phyloP scores from a whole-genome alignment of 35 echinoderm and acorn worm genomes.

The Antedon bifida region DNA sequence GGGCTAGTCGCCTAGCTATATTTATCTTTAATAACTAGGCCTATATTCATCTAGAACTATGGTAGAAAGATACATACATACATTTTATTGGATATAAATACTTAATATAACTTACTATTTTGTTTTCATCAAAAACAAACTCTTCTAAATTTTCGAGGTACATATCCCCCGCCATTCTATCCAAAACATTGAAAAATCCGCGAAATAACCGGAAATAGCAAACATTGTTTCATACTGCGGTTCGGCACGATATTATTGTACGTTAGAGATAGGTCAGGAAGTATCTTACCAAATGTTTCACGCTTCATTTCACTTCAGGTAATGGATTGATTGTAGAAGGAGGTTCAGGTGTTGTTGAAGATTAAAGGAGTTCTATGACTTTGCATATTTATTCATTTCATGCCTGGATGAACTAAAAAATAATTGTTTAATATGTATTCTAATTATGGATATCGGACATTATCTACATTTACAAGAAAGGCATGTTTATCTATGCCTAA shows the following conservation, averaged over 20 bases:
- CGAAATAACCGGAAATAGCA: not conserved
- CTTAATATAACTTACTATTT: not conserved
- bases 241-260: not conserved
- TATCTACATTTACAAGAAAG: not conserved
- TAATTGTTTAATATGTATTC: not conserved
- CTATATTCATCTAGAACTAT: too few species aligned
- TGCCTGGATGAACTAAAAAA: not conserved
- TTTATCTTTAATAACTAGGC: too few species aligned
- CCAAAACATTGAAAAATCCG: not conserved
- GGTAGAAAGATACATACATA: too few species aligned
- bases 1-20: too few species aligned
- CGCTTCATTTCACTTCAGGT: not conserved
- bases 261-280: too few species aligned
- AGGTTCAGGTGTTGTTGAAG: too few species aligned
- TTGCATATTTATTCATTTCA: not conserved
- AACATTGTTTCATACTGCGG: not conserved
- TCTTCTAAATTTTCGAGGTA: not conserved
- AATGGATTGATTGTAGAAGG: too few species aligned
- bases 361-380: not conserved
- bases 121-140: not conserved
- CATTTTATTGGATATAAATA: too few species aligned
- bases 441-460: not conserved
- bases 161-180: not conserved
- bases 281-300: too few species aligned
- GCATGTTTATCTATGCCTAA: not conserved